These are phyloP conservation scores for Lophura swinhoii DNA, from an alignment of 2,797 vertebrate genomes.

Conservation along the genomic window DNA sequence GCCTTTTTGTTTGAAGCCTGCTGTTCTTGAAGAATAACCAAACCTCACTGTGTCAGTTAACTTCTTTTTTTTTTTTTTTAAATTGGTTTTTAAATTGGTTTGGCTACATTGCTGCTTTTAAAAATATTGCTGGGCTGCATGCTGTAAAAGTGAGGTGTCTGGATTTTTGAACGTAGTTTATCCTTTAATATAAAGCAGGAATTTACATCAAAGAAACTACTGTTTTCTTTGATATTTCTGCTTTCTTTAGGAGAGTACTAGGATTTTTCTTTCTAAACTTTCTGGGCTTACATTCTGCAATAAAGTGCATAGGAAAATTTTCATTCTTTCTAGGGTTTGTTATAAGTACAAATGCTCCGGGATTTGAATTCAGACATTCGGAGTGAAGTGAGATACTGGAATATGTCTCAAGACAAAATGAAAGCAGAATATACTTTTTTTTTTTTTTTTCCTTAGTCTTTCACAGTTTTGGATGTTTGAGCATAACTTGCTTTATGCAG, in stretches of 20 bases:
- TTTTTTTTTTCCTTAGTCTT: not conserved
- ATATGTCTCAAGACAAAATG: not conserved
- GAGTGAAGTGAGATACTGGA: not conserved
- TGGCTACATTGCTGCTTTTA: slow-evolving; percentile 4
- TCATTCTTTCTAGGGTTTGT: not conserved
- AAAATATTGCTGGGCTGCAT: not conserved
- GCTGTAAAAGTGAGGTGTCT: not conserved
- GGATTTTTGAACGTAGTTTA: slow-evolving; percentile 5
- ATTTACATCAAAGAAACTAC: slow-evolving; percentile 36
- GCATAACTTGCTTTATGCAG: not conserved
- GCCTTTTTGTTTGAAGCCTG: slow-evolving; percentile 56
- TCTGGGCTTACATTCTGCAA: not conserved
- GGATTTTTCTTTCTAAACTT: not conserved
- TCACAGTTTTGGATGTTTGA: not conserved
- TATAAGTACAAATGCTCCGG: not conserved
- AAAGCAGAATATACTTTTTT: not conserved
- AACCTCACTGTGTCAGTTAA: slow-evolving; percentile 38
- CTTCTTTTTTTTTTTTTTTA: not conserved
- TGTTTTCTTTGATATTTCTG: slow-evolving; percentile 15
- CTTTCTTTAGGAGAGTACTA: not conserved
- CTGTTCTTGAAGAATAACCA: slow-evolving; percentile 56
- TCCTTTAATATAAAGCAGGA: slow-evolving; percentile 28
- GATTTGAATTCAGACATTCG: not conserved
- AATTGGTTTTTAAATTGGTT: not conserved
- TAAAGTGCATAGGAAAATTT: not conserved